Evolutionary conservation across 2,113 vertebrate genomes (phyloP).

Genomic region (Ranitomeya variabilis): DNA sequence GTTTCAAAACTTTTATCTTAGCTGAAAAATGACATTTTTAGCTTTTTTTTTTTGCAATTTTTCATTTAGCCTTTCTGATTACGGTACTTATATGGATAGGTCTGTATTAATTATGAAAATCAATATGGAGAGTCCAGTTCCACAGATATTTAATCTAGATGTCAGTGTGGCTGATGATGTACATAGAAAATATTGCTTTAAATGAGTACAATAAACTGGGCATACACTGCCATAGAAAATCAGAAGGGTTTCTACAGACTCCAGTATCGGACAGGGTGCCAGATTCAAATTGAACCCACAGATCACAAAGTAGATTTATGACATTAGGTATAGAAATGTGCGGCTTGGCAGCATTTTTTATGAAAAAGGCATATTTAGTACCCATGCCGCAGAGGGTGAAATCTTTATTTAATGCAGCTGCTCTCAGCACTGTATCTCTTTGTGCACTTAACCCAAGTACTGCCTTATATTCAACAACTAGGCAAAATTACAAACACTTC

Average conservation of each 20-base stretch:
- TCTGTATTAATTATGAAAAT: too few species aligned
- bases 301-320: constrained; percentile 20
- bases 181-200: neutral
- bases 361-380: neutral
- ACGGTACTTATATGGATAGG: too few species aligned
- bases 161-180: neutral
- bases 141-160: too few species aligned
- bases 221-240: neutral
- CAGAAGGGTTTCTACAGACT: neutral
- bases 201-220: neutral
- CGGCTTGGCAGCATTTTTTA: constrained; percentile 3
- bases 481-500: neutral
- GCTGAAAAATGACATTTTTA: too few species aligned
- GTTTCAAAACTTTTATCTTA: too few species aligned
- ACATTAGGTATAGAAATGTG: neutral
- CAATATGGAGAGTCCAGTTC: too few species aligned
- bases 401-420: constrained; percentile 27
- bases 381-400: constrained; percentile 5
- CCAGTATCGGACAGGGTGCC: neutral
- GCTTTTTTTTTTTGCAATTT: too few species aligned
- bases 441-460: neutral
- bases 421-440: neutral
- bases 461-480: neutral
- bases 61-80: too few species aligned
- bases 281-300: neutral